A percentile compares a stretch with the other conserved stretches of the same genome.
Conservation (phyloP, 2,797 vertebrate species). For the Fundulus diaphanus region DNA sequence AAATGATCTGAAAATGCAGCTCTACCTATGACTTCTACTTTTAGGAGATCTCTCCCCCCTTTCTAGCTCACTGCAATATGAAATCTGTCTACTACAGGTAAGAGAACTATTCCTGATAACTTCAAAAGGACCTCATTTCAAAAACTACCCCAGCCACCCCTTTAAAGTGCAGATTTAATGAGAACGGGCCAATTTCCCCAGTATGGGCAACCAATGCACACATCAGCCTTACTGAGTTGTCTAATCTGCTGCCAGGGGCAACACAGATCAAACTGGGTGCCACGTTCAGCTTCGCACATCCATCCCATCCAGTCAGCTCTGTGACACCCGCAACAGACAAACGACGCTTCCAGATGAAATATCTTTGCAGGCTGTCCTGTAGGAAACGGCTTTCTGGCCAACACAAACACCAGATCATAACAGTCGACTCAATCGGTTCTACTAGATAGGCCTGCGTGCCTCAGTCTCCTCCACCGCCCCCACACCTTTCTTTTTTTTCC, state of each 20-base stretch:
- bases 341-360: conserved; percentile 52
- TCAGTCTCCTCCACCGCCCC: conserved; percentile 20
- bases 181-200: conserved; percentile 37
- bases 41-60: too few relatives aligned
- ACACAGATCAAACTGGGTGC: conserved; percentile 58
- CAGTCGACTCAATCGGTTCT: conserved; percentile 54
- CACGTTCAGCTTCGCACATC: conserved; percentile 60
- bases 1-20: too few relatives aligned
- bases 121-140: not conserved
- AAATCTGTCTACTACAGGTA: not conserved
- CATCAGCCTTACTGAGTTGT: conserved; percentile 32
- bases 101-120: not conserved
- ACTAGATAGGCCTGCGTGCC: conserved; percentile 47
- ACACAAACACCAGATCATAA: conserved; percentile 67
- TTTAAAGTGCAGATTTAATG: not conserved
- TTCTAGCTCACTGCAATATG: not conserved
- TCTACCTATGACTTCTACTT: not conserved
- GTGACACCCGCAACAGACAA: conserved; percentile 61
- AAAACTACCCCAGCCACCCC: not conserved
- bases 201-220: conserved; percentile 23
- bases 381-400: conserved; percentile 59
- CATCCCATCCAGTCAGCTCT: conserved; percentile 66
- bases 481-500: conserved; percentile 11
- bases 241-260: conserved; percentile 41
- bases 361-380: conserved; percentile 38